Evolutionary conservation across 1,140 invertebrate genomes (phyloP), one percentile per base, ranked within the genome.

Genomic region (Diuraphis noxia): DNA sequence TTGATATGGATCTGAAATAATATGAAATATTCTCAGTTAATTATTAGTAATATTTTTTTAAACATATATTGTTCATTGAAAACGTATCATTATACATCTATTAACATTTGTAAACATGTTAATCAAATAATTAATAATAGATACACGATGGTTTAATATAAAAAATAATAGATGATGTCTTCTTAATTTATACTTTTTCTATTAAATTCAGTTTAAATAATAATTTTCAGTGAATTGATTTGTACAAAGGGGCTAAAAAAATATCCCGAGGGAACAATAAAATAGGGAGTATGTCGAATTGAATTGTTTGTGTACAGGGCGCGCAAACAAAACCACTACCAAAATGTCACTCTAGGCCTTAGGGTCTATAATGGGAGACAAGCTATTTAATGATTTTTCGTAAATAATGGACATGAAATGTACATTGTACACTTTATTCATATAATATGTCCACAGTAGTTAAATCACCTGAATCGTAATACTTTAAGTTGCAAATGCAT

Each of bases 1-100:
- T 95, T 98, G 97, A 95, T 98, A 99, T 93, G 98, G 98, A 97
- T 99, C 98, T 98, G 96, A 84, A 96, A 96, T 94, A 94, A 46
- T 40, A 17, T 17, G 13, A 88, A 19, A 30, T 85, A 49, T 36
- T 49, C 0, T 43, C 6, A n/a, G 43, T n/a, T 36, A 5, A 10
- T 21, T n/a, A 9, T 23, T 23, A 7, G 36, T 86, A 86, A 36
- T n/a, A 36, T 49, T 25, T 6, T 19, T 49, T 36, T 86, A 49
- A 34, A 49, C 10, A 10, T 72, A 10, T 72, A 72, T 17, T 86
- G 34, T 46, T 86, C 17, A 86, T 49, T 81, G 25, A 25, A 49
- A 49, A 23, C 1, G 7, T 21, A 21, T 23, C 46, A 49, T 49
- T 49, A 49, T 49, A 63, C 4, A 72, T n/a, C 13, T n/a, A 63